A percentile compares a stretch with the other conserved stretches of the same genome.
phyloP scores from a whole-genome alignment of 2,113 vertebrate genomes.

The Nothobranchius kuhntae region DNA sequence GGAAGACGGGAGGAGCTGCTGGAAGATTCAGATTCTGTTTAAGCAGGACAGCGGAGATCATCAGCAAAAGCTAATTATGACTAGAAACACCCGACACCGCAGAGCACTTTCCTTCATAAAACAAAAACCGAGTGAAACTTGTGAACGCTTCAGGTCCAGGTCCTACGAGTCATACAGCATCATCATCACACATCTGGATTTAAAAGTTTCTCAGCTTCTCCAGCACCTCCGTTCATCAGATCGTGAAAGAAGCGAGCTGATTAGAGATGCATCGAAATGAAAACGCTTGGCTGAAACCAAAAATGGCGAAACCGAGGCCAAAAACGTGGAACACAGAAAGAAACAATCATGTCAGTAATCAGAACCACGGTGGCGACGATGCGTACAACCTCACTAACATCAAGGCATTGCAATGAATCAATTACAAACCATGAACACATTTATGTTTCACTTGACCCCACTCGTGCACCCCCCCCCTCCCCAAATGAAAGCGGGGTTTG shows the following conservation, averaged over 20 bases:
- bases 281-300: no score
- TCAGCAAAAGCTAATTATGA: background rate
- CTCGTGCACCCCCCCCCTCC: no score
- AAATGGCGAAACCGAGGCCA: no score
- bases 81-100: slow-evolving; percentile 26
- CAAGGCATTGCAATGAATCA: no score
- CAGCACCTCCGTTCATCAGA: background rate
- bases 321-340: no score
- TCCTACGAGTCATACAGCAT: slow-evolving; percentile 64
- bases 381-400: no score
- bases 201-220: background rate
- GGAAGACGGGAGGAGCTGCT: background rate
- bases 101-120: background rate
- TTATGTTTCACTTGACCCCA: no score
- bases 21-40: background rate
- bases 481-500: no score
- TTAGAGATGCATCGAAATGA: no score
- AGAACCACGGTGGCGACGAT: no score
- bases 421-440: no score
- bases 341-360: no score
- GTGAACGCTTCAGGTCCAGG: slow-evolving; percentile 40
- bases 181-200: slow-evolving; percentile 25
- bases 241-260: background rate
- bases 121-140: background rate
- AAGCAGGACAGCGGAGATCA: background rate